Base-by-base conservation (phyloP, 2,113 vertebrate species). In the Cariama cristata region DNA sequence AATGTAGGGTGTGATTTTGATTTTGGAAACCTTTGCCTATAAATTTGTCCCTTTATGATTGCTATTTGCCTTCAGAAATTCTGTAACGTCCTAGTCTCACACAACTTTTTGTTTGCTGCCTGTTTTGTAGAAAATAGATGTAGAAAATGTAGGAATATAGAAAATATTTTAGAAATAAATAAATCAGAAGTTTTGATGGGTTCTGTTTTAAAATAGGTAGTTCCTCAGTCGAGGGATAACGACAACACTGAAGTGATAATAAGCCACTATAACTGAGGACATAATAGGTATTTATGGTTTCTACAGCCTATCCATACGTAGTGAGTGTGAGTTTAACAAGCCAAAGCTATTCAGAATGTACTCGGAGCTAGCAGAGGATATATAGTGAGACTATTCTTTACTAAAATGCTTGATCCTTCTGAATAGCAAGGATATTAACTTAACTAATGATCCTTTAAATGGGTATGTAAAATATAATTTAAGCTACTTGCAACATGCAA, bases 401-500 rank as follows among this genome's bases (percentile, higher is more conserved):
- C 53, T 55, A 86, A 97, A 97, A 86, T 93, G 91, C 86, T 93
- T 96, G 87, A 91, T 96, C 74, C 60, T 97, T 38, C 59, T 95
- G 90, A 95, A 96, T 83, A 96, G 82, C 97, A 96, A 95, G 91
- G 92, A 86, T 98, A 98, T 98, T 98, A 98, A 98, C 97, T 98
- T 98, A 98, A 98, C 97, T 98, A 98, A 98, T 98, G 98, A 98
- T 98, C 98, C 98, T 97, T 98, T 98, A 98, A 98, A 98, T 98
- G 97, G 95, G 82, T 97, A 95, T 97, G 97, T 98, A 98, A 98
- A 98, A 98, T 98, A 98, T 96, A 98, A 98, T 98, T 98, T 98
- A 97, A 98, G 92, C 92, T 97, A 97, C 95, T 98, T 96, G 95
- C 90, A 97, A 98, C 97, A 97, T 95, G 95, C 88, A 94, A 92